Conservation (phyloP, 2,888 invertebrate species). For the Ptilodon capucinus region DNA sequence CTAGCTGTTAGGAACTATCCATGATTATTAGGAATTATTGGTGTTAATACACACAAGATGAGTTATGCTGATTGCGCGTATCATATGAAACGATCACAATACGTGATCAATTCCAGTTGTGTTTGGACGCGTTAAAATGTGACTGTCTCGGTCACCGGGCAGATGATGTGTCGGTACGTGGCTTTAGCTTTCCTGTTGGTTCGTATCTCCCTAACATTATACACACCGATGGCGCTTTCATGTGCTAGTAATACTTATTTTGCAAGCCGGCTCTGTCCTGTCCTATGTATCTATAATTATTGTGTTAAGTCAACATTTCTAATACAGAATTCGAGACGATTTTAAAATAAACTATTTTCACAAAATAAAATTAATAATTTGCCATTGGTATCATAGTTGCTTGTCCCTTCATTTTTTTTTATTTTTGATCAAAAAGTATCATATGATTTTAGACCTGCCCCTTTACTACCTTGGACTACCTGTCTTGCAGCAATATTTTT, state of each 20-base stretch:
- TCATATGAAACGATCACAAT: slow-evolving; percentile 6
- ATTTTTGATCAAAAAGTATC: no score
- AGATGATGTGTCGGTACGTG: slow-evolving; percentile 63
- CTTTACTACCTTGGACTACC: no score
- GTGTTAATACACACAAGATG: neutral
- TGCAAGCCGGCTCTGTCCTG: no score
- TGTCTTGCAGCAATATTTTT: no score
- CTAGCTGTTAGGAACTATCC: neutral
- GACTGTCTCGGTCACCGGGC: slow-evolving; percentile 32
- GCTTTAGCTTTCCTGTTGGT: slow-evolving; percentile 46
- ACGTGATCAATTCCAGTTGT: slow-evolving; percentile 49
- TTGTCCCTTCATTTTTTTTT: no score
- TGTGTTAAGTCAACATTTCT: no score
- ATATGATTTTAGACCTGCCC: no score
- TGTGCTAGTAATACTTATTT: neutral
- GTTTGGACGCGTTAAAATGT: slow-evolving; percentile 51
- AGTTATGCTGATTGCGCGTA: neutral
- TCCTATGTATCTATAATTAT: no score
- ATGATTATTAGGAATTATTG: neutral
- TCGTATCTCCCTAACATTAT: slow-evolving; percentile 42
- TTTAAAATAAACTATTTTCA: no score
- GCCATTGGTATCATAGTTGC: no score
- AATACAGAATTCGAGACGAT: no score
- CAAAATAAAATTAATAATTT: no score
- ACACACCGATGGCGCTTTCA: neutral